phyloP scores from a whole-genome alignment of 2,888 invertebrate species.

The Chalcosyrphus nemorum region DNA sequence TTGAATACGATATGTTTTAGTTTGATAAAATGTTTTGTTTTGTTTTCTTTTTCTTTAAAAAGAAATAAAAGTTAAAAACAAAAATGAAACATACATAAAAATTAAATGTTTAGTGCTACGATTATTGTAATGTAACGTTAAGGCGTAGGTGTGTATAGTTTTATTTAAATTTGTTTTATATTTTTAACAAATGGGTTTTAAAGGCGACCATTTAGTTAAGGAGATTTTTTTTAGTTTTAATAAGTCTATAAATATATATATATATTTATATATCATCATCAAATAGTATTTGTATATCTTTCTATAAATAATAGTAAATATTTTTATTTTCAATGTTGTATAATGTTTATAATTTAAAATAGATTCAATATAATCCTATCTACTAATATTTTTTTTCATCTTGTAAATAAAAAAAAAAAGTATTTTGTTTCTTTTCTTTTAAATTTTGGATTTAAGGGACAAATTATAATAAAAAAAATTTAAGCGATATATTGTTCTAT shows the following conservation, averaged over 20 bases:
- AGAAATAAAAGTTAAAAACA: neutral
- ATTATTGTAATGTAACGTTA: slow-evolving; percentile 63
- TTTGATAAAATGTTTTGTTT: slow-evolving; percentile 12
- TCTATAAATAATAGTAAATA: slow-evolving; percentile 70
- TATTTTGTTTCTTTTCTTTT: neutral
- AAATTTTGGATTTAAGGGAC: slow-evolving; percentile 11
- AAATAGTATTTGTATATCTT: slow-evolving; percentile 60
- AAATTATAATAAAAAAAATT: slow-evolving; percentile 2
- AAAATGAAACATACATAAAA: slow-evolving; percentile 25
- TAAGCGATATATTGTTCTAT: no score
- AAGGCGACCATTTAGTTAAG: slow-evolving; percentile 67
- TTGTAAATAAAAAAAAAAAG: slow-evolving; percentile 9
- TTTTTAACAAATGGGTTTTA: slow-evolving; percentile 52
- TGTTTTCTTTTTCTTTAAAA: slow-evolving; percentile 2
- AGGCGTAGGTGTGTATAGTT: slow-evolving; percentile 71
- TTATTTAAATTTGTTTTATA: slow-evolving; percentile 6
- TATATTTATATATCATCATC: slow-evolving; percentile 48
- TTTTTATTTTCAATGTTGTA: slow-evolving; percentile 61
- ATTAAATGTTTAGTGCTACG: slow-evolving; percentile 59
- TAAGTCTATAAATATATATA: slow-evolving; percentile 56
- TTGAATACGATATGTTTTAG: slow-evolving; percentile 64
- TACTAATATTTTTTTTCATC: slow-evolving; percentile 34
- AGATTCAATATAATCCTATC: slow-evolving; percentile 66
- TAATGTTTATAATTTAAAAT: slow-evolving; percentile 55
- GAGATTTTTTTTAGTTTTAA: slow-evolving; percentile 28